Conservation (phyloP, 2,888 invertebrate species). For the Gnatocerus cornutus region DNA sequence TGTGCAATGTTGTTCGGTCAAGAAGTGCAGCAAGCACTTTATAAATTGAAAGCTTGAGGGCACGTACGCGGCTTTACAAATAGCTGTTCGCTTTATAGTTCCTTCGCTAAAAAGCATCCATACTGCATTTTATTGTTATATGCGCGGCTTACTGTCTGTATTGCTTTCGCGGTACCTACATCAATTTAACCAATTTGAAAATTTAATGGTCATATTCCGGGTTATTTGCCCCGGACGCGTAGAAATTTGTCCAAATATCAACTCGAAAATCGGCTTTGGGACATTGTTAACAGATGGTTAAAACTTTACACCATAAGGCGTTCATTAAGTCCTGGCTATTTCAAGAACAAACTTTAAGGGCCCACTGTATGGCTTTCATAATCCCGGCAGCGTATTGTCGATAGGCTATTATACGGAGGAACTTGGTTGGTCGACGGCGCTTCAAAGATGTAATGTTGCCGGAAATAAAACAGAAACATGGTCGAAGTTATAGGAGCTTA, state of each 20-base stretch:
- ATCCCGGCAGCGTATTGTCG: conserved; percentile 33
- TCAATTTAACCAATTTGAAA: conserved; percentile 8
- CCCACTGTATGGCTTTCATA: conserved; percentile 25
- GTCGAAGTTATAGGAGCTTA: conserved; percentile 14
- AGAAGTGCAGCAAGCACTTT: conserved; percentile 31
- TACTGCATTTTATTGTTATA: conserved; percentile 23
- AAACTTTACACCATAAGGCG: conserved; percentile 12
- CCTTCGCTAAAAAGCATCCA: conserved; percentile 18
- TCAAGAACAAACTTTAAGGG: conserved; percentile 18
- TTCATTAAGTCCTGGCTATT: conserved; percentile 29
- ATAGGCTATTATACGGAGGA: conserved; percentile 27
- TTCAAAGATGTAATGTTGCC: conserved; percentile 21
- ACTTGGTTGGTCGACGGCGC: conserved; percentile 26
- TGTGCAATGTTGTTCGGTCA: conserved; percentile 26
- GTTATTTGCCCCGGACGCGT: too few species aligned
- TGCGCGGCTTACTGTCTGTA: not conserved
- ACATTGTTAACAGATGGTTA: conserved; percentile 21
- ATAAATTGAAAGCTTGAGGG: conserved; percentile 34
- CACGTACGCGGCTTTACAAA: conserved; percentile 37
- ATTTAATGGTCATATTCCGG: not conserved
- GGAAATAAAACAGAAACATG: conserved; percentile 30
- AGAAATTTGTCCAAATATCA: not conserved
- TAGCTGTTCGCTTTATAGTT: conserved; percentile 29
- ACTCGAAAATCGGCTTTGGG: not conserved
- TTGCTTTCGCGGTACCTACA: not conserved